Percentiles rank a stretch among this genome's conserved stretches.
Evolutionary conservation across 1,140 invertebrate species (phyloP).

Genomic region (Lepidurus apus): DNA sequence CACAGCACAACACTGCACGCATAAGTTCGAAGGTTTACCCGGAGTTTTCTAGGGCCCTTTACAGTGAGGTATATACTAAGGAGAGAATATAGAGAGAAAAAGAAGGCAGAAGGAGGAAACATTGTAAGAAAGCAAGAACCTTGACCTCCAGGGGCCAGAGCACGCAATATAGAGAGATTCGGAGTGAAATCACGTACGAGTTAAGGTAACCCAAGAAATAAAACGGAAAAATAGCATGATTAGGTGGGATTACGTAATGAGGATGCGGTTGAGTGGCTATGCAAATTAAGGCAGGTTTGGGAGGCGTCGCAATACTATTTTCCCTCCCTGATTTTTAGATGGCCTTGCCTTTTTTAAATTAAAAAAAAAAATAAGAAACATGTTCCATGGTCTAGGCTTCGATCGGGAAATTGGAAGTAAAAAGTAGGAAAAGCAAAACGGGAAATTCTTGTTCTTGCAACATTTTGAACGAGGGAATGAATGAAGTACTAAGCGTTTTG

Average conservation of each 20-base stretch:
- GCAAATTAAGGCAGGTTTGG: neutral
- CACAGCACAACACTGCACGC: neutral
- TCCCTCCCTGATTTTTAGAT: no score
- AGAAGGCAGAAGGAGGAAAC: neutral
- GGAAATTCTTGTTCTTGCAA: no score
- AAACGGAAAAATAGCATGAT: neutral
- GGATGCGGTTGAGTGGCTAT: neutral
- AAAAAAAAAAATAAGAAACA: no score
- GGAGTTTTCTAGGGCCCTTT: neutral
- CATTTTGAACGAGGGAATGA: no score
- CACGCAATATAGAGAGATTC: neutral
- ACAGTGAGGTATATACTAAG: neutral
- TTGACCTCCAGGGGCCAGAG: slow-evolving; percentile 11
- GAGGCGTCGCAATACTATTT: no score
- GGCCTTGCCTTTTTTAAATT: no score
- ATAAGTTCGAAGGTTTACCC: neutral
- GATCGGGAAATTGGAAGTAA: no score
- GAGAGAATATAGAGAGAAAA: neutral
- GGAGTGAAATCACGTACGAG: neutral
- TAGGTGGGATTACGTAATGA: neutral
- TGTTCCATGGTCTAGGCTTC: no score
- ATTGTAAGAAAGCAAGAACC: neutral
- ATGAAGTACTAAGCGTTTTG: no score
- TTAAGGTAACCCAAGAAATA: neutral
- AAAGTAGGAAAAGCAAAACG: no score